Evolutionary conservation across 2,888 invertebrate species (phyloP), one percentile per base, ranked within the genome.

Genomic region (Deilephila elpenor): DNA sequence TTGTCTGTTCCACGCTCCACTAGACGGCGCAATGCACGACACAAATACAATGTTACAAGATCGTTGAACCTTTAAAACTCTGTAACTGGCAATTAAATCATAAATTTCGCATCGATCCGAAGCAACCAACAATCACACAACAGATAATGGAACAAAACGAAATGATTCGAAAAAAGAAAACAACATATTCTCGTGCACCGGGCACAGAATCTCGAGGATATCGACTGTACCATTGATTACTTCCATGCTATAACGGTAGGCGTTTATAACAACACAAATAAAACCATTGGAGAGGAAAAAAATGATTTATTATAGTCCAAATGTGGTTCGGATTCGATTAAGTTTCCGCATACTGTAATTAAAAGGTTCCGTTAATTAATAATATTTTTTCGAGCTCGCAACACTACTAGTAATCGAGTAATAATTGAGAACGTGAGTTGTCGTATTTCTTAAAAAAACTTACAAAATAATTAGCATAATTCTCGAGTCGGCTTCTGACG

Each of bases 71-170:
- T 84, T 74, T 82, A 81, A 85, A 80, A 80, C 70, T 56, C 82
- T 84, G 84, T 86, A 89, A 88, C 88, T 85, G 81, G 89, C 93
- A 94, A 94, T 94, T 94, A 94, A 94, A 93, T 92, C 93, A 93
- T 94, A 94, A 93, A 94, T 93, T 91, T 90, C 87, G 86, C 89
- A 89, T 89, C 91, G 92, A 90, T 90, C 84, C 89, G 84, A 86
- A 88, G 89, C 89, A 93, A 92, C 93, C 92, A 89, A 93, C 93
- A 93, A 94, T 93, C 93, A 93, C 89, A 91, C 89, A 87, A 88
- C 89, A 90, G 90, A 93, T 91, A 92, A 92, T 91, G 89, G 89
- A 91, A 93, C 91, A 91, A 91, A 92, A 91, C 87, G 89, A 91
- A 90, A 89, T 88, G 88, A 87, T 83, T 79, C 79, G 83, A 84